A percentile compares a stretch with the other conserved stretches of the same genome.
phyloP scores from a whole-genome alignment of 1,140 invertebrate species.

The Zophobas atratus region DNA sequence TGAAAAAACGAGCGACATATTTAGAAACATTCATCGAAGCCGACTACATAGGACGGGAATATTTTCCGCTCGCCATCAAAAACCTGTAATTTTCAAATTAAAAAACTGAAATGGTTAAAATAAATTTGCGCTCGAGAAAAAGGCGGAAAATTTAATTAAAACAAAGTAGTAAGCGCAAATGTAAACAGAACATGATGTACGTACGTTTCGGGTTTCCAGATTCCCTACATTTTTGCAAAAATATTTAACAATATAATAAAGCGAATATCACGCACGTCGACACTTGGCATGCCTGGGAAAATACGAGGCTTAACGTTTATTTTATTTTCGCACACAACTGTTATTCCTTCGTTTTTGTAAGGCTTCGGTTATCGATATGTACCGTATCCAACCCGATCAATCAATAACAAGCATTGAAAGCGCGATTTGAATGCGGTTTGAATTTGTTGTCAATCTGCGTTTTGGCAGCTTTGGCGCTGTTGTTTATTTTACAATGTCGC shows the following conservation, averaged over 20 bases:
- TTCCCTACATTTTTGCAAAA: background rate
- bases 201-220: background rate
- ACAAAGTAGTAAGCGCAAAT: background rate
- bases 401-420: too few species aligned
- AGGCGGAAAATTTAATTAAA: constrained; percentile 5
- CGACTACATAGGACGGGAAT: constrained; percentile 4
- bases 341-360: too few species aligned
- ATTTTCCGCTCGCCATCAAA: background rate
- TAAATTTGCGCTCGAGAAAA: background rate
- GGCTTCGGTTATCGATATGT: too few species aligned
- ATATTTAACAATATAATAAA: constrained; percentile 1
- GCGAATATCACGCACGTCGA: background rate
- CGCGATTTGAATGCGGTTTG: too few species aligned
- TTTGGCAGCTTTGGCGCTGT: too few species aligned
- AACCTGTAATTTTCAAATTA: background rate
- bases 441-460: too few species aligned
- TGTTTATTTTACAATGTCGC: too few species aligned
- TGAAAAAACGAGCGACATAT: constrained; percentile 24
- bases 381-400: too few species aligned
- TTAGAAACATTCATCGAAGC: constrained; percentile 10
- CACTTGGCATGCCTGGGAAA: constrained; percentile 3
- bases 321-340: too few species aligned
- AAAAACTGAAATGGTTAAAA: background rate
- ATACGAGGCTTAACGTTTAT: background rate
- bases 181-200: background rate